Evolutionary conservation across 2,888 invertebrate genomes (phyloP), one percentile per base, ranked within the genome.

Genomic region (Mechanitis messenoides): DNA sequence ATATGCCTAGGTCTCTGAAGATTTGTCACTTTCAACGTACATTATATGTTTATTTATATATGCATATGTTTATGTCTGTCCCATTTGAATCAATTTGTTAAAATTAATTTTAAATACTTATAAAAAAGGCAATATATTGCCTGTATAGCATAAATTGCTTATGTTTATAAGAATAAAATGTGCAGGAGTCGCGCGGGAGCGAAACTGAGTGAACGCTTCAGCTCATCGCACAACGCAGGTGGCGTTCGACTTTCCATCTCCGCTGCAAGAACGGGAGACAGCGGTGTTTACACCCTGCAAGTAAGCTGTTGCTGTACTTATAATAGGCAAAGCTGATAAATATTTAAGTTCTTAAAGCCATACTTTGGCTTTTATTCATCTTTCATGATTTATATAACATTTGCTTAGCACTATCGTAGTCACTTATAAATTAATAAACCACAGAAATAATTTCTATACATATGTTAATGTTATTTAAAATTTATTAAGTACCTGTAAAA

Each of bases 221-320:
- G 92, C 68, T 84, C 91, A 53, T 87, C 91, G 46, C 88, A 92
- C 61, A 91, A 91, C 71, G 91, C 91, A 61, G 93, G 93, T 75
- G 92, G 93, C 64, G 93, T 94, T 60, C 93, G 94, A 73, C 86
- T 96, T 71, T 93, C 94, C 68, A 94, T 97, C 68, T 94, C 95
- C 75, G 92, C 95, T 75, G 93, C 94, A 56, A 92, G 91, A 73
- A 92, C 92, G 71, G 92, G 93, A 69, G 95, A 94, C 81, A 92
- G 93, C 69, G 96, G 95, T 62, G 91, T 95, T 65, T 96, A 96
- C 82, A 93, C 93, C 64, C 89, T 95, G 62, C 93, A 93, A 78
- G 89, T 88, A 58, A 79, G 82, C 77, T 45, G 35, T 35, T 35
- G 35, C 5, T 35, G 1, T 35, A 20, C 20, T 35, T 35, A 35